Conservation (phyloP, 2,113 vertebrate species). For the Chlorodrepanis virens region DNA sequence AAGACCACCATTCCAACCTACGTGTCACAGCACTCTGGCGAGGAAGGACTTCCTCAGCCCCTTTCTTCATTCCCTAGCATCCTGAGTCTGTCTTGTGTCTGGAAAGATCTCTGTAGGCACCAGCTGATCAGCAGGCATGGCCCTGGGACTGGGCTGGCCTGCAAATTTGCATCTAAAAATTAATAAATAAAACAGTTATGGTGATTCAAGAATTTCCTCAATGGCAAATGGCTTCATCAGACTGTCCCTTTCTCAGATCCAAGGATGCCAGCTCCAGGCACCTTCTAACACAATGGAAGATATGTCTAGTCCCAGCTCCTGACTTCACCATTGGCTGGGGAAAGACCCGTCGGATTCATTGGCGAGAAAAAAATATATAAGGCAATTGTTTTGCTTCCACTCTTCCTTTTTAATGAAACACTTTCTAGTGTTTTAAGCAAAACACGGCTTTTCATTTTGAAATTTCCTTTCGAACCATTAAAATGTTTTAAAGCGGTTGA, state of each 20-base stretch:
- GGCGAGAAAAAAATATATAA: not conserved
- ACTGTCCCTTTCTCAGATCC: not conserved
- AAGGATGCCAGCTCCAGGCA: not conserved
- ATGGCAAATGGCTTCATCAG: not conserved
- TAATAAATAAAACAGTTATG: not conserved
- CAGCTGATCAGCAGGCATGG: not conserved
- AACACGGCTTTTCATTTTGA: conserved; percentile 40
- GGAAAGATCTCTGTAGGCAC: not conserved
- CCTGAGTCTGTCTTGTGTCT: not conserved
- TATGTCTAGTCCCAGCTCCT: too few species aligned
- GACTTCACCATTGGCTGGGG: not conserved
- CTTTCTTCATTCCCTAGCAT: too few species aligned
- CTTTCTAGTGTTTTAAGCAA: conserved; percentile 57
- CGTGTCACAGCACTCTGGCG: fast-evolving
- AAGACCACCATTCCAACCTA: not conserved
- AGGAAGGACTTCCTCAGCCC: not conserved
- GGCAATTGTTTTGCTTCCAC: conserved; percentile 37
- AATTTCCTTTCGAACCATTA: conserved; percentile 20
- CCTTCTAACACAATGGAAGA: fast-evolving
- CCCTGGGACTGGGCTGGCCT: not conserved
- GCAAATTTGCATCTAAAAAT: not conserved
- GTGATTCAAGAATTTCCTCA: not conserved
- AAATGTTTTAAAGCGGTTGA: conserved; percentile 40
- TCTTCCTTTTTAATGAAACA: conserved; percentile 45
- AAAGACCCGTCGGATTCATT: not conserved